Evolutionary conservation across 2,113 vertebrate genomes (phyloP).

Genomic region (Tonatia bakeri): DNA sequence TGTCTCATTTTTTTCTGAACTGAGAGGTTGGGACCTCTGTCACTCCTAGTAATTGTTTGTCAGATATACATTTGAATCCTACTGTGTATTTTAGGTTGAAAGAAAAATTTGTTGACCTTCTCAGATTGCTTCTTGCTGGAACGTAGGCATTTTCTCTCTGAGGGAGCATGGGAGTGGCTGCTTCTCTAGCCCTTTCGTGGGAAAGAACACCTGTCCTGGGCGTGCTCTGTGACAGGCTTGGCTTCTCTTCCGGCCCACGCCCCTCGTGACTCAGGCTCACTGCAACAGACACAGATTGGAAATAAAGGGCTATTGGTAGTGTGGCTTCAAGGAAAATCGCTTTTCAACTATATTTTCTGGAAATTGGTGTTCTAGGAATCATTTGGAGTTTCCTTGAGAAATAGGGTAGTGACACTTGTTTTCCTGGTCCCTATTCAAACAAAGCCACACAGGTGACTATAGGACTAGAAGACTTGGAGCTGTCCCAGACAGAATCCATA

Average conservation of each 20-base stretch:
- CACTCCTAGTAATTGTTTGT: neutral
- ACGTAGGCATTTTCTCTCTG: neutral
- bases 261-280: neutral
- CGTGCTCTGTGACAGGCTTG: accelerated
- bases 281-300: neutral
- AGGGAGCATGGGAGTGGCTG: neutral
- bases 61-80: neutral
- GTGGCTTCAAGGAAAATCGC: neutral
- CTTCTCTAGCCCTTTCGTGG: neutral
- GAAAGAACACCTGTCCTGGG: neutral
- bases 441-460: neutral
- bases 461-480: neutral
- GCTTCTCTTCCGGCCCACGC: neutral
- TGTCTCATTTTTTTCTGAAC: neutral
- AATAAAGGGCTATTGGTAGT: neutral
- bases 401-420: neutral
- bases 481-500: neutral
- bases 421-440: neutral
- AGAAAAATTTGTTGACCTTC: neutral
- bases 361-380: neutral
- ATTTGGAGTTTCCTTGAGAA: neutral
- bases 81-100: neutral
- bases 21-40: neutral
- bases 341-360: neutral
- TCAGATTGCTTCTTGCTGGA: slow-evolving; percentile 11